These are phyloP conservation scores for Nycticorax nycticorax DNA, from an alignment of 2,113 vertebrate species.

Conservation along the genomic window DNA sequence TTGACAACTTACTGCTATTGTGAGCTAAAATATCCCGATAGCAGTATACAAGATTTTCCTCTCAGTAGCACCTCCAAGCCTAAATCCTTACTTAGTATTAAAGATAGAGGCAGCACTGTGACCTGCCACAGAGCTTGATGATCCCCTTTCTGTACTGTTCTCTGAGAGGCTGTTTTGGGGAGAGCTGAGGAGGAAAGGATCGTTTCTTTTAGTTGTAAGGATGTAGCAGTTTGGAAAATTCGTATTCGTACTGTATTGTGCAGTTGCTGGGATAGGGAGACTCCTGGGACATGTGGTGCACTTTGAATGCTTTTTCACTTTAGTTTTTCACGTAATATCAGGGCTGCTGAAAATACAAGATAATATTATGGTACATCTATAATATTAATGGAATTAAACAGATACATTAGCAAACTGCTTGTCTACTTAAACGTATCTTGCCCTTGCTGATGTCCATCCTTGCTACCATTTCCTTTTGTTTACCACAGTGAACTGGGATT, in stretches of 20 bases:
- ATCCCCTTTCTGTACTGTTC: neutral
- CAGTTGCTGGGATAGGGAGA: neutral
- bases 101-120: neutral
- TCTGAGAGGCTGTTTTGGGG: neutral
- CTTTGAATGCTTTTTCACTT: neutral
- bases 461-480: neutral
- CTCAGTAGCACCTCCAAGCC: neutral
- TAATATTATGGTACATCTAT: neutral
- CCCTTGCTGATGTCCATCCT: neutral
- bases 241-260: neutral
- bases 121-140: neutral
- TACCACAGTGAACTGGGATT: neutral
- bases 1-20: neutral
- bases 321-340: neutral
- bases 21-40: neutral
- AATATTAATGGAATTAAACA: neutral
- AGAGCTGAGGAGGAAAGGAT: neutral
- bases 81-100: neutral
- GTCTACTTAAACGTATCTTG: neutral
- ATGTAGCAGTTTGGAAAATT: neutral
- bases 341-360: neutral
- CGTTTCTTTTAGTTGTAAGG: neutral
- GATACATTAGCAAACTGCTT: neutral
- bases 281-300: neutral
- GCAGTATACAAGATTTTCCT: neutral